Evolutionary conservation across 2,113 vertebrate genomes (phyloP), one percentile per base, ranked within the genome.

Genomic region (Charadrius vociferus): DNA sequence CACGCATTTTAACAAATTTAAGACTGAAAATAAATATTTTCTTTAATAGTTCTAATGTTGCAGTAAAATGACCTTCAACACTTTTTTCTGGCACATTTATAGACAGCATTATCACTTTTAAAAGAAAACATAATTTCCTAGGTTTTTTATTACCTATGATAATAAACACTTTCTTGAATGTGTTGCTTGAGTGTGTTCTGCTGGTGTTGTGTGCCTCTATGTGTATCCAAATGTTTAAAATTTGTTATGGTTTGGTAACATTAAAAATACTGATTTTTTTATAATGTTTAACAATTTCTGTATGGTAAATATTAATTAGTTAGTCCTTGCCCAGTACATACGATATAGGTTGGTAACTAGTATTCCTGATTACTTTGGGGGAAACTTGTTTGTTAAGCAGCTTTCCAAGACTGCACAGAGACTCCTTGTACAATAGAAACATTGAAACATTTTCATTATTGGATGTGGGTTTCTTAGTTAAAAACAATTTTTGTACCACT

Each of bases 81-180:
- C 73, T 81, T 87, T 92, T 81, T 81, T 67, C 78, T 96, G 71
- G 67, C 50, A 86, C 68, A 34, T 94, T 95, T 96, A 90, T 93
- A 93, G 94, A 55, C 82, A 62, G 53, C 41, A 30, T 88, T 88
- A 83, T 91, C 82, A 81, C 85, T 88, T 97, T 86, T 74, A 90
- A 95, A 96, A 96, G 91, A 92, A 89, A 95, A 21, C 73, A 70
- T 95, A 41, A 75, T 92, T 95, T 95, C 86, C 81, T 94, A 82
- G 37, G 53, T 81, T 94, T 90, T 97, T 93, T 91, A 88, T 86
- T 93, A 81, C 90, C 80, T 95, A 73, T 75, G 61, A 97, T 96
- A 88, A 87, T 85, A 91, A 97, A 93, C 83, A 34, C 79, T 94
- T 94, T 26, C 59, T 67, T 82, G 71, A 72, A 72, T 47, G 61